Percentiles rank a stretch among this genome's conserved stretches.
Conservation (phyloP, 1,140 invertebrate species). For the Venturia canescens region DNA sequence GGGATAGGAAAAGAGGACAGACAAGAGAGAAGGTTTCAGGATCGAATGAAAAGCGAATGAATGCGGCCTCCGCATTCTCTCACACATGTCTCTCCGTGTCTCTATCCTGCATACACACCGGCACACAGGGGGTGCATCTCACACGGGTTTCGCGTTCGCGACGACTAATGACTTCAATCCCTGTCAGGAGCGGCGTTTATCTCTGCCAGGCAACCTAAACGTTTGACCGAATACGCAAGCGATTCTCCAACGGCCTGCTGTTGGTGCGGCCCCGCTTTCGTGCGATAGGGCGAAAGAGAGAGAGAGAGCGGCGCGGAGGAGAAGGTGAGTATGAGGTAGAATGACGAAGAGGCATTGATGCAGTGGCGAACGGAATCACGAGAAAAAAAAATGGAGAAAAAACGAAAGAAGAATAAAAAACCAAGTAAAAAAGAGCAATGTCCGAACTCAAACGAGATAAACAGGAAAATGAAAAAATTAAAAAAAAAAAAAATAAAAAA, state of each 20-base stretch:
- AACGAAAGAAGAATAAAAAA: background rate
- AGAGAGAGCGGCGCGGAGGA: background rate
- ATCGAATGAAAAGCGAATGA: conserved; percentile 43
- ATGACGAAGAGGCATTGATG: conserved; percentile 8
- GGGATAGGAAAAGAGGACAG: background rate
- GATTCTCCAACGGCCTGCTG: conserved; percentile 1
- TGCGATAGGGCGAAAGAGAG: background rate
- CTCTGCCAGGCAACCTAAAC: conserved; percentile 48
- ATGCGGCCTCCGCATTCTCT: background rate
- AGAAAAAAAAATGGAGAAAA: conserved; percentile 34
- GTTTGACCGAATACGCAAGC: conserved; percentile 41
- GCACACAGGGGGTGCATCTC: background rate
- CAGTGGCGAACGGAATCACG: background rate
- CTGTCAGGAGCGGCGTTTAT: conserved; percentile 51
- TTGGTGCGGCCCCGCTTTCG: background rate
- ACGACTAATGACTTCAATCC: conserved; percentile 54
- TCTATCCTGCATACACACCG: background rate
- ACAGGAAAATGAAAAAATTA: conserved; percentile 13
- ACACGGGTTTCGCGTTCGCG: conserved; percentile 23
- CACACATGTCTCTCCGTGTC: conserved; percentile 6
- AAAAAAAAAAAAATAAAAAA: conserved; percentile 27
- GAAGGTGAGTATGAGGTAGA: background rate
- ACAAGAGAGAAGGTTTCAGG: conserved; percentile 16
- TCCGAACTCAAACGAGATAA: conserved; percentile 22
- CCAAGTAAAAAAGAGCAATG: background rate